Evolutionary conservation across 2,797 vertebrate genomes (phyloP), one percentile per base, ranked within the genome.

Genomic region (Gymnothorax reevesii): DNA sequence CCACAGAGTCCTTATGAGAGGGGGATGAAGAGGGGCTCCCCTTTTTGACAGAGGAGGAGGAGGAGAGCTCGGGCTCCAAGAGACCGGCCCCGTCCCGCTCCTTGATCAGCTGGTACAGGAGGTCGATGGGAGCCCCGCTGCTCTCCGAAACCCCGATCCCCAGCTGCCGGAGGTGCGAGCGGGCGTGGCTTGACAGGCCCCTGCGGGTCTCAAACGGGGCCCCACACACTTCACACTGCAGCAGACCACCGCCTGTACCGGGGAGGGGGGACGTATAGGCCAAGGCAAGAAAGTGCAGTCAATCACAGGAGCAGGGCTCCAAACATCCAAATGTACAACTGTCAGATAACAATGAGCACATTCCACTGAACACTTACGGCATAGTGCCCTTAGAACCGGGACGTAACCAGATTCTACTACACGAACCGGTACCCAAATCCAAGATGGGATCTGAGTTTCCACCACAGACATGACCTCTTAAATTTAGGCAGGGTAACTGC

Each of bases 91-190:
- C 79, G 8, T 96, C 95, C 0, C 96, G 96, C 90, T 98, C 97
- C 90, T 97, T 97, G 89, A 97, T 94, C 0, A 98, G 96, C 91
- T 96, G 97, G 83, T 97, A 97, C 82, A 98, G 97, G 86, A 97
- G 94, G 89, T 97, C 96, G 87, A 98, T 97, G 91, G 98, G 97
- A 0, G 97, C 96, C 0, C 97, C 97, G 3, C 97, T 97, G 93
- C 96, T 97, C 92, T 99, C 97, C 0, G 97, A 98, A 54, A 96
- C 95, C 0, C 96, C 94, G 66, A 98, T 94, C 10, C 97, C 97
- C 83, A 97, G 96, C 93, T 98, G 98, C 20, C 97, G 96, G 82
- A 98, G 93, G 94, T 98, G 97, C 20, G 97, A 98, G 85, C 98
- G 97, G 0, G 97, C 97, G 57, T 98, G 98, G 94, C 96, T 98